Conservation (phyloP, 1,140 invertebrate genomes). For the Oryctes rhinoceros region DNA sequence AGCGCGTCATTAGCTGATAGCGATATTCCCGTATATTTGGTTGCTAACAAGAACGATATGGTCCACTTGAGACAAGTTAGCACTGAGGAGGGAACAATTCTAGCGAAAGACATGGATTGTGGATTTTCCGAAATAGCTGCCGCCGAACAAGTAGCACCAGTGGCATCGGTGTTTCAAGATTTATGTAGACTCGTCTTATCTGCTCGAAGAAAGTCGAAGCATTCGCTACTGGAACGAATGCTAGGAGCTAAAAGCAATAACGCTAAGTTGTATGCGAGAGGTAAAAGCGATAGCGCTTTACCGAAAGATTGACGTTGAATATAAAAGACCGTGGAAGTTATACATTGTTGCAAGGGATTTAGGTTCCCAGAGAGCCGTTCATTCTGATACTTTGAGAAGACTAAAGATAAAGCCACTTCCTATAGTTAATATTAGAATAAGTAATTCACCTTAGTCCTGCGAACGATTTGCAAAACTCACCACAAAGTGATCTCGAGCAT, state of each 20-base stretch:
- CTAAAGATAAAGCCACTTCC: too few species aligned
- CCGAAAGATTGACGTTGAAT: conserved; percentile 74
- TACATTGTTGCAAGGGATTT: not conserved
- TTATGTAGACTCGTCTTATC: conserved; percentile 82
- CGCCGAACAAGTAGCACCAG: conserved; percentile 82
- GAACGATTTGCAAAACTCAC: too few species aligned
- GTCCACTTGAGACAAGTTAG: conserved; percentile 90
- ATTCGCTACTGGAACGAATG: conserved; percentile 83
- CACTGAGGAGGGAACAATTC: conserved; percentile 85
- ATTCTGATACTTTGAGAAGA: too few species aligned
- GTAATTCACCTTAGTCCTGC: too few species aligned
- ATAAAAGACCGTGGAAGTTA: not conserved
- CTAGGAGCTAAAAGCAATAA: conserved; percentile 74
- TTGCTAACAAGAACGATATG: conserved; percentile 93
- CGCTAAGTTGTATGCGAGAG: conserved; percentile 76
- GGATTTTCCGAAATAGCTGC: conserved; percentile 90
- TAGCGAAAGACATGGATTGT: conserved; percentile 88
- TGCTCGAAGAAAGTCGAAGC: conserved; percentile 81
- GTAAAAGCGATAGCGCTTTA: conserved; percentile 85
- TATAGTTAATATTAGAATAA: too few species aligned
- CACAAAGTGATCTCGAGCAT: too few species aligned
- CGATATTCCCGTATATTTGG: conserved; percentile 78
- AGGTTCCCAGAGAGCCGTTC: too few species aligned
- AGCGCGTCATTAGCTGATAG: conserved; percentile 75
- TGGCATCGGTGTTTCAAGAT: conserved; percentile 84